phyloP scores from a whole-genome alignment of 1,140 invertebrate genomes.

The Heterodera schachtii region DNA sequence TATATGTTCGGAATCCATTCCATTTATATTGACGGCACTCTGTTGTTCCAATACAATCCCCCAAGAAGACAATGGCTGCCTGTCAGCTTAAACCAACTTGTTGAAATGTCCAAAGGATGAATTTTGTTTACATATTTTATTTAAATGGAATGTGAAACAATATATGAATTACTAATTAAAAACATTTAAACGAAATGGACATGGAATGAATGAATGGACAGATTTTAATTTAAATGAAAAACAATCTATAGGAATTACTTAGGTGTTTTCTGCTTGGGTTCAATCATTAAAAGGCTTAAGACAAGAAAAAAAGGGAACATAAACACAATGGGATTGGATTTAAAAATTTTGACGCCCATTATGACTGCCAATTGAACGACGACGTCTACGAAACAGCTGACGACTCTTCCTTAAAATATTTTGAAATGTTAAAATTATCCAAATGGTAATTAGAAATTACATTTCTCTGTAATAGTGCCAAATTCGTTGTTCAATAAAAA shows the following conservation, averaged over 20 bases:
- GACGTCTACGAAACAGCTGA: neutral
- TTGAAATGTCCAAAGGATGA: constrained; percentile 24
- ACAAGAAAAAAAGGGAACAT: no score
- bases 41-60: constrained; percentile 27
- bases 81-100: constrained; percentile 25
- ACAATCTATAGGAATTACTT: neutral
- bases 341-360: neutral
- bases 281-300: no score
- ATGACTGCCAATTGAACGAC: neutral
- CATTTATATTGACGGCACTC: constrained; percentile 30
- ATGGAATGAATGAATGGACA: neutral
- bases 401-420: neutral
- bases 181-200: neutral
- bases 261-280: no score
- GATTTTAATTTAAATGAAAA: neutral
- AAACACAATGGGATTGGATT: no score
- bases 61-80: constrained; percentile 30
- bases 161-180: neutral
- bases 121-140: constrained; percentile 16
- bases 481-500: neutral
- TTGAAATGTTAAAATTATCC: neutral
- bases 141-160: constrained; percentile 7
- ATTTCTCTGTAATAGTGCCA: neutral
- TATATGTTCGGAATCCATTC: constrained; percentile 27
- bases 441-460: neutral